Base-by-base conservation (phyloP, 2,888 invertebrate species). In the Acleris laterana region DNA sequence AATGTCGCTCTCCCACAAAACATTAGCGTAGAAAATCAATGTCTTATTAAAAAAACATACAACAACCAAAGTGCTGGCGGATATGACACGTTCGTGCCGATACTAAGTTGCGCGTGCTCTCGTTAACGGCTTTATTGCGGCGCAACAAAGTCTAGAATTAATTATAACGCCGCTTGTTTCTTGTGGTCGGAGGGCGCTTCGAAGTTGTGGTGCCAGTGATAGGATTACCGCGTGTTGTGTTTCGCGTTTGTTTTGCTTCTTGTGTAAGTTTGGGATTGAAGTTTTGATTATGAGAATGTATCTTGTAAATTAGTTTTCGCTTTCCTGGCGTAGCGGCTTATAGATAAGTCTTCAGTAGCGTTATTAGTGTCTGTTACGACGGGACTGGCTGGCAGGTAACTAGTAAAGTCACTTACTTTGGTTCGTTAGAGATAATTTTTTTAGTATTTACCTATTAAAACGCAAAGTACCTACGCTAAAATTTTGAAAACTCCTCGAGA, bases 21-120 rank as follows among this genome's bases (percentile, higher is more conserved):
- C 57, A 58, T 69, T 76, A 73, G 77, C 75, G 78, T 70, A 79
- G 79, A 82, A 85, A 88, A 87, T 84, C 83, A 83, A 86, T 87
- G 82, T 77, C 83, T 84, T 83, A 85, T 88, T 87, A 87, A 85
- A 87, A 86, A 85, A 78, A 81, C 81, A 85, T 81, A 83, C 80
- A 81, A 62, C 52, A 58, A 68, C 69, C 69, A 69, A 70, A 70
- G 72, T 71, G 74, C 74, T 74, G 76, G 74, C 83, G 84, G 84
- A 85, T 83, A 82, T 84, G 83, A 81, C 83, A 81, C 78, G 83
- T 82, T 71, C 72, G 70, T 71, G 69, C 70, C 64, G 68, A 48
- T 72, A 79, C 81, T 76, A 80, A 71, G 75, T 81, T 78, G 70
- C 63, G 53, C 60, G 62, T 77, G 70, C 72, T 62, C 65, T 70